phyloP scores from a whole-genome alignment of 1,140 invertebrate genomes.

The Drosophila littoralis region DNA sequence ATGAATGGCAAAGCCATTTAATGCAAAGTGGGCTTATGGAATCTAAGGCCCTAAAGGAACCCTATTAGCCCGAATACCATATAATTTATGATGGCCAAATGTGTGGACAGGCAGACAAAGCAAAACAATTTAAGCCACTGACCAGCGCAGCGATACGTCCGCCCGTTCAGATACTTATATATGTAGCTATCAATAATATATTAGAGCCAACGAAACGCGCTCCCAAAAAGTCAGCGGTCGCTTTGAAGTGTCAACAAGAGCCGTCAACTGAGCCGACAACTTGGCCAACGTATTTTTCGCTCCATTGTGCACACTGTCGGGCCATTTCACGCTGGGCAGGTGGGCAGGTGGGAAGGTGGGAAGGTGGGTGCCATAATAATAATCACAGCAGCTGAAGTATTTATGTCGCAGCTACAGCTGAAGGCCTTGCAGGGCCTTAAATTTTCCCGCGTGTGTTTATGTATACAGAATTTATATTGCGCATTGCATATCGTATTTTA shows the following conservation, averaged over 20 bases:
- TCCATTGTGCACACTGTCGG: constrained; percentile 6
- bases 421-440: constrained; percentile 66
- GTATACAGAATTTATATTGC: constrained; percentile 18
- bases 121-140: constrained; percentile 15
- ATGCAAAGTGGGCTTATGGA: constrained; percentile 22
- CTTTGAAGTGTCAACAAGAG: constrained; percentile 49
- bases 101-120: not conserved
- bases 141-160: constrained; percentile 24
- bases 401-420: constrained; percentile 53
- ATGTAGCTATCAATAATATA: constrained; percentile 42
- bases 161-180: constrained; percentile 12
- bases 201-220: constrained; percentile 20
- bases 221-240: constrained; percentile 31
- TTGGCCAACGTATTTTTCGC: constrained; percentile 37
- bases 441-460: constrained; percentile 45
- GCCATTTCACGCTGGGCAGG: constrained; percentile 11
- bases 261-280: constrained; percentile 41
- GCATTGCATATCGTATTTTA: constrained; percentile 52
- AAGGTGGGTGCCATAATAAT: constrained; percentile 50
- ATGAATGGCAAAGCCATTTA: constrained; percentile 20
- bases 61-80: constrained; percentile 2
- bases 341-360: constrained; percentile 19
- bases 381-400: constrained; percentile 66
- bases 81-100: constrained; percentile 34
- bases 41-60: constrained; percentile 24